Evolutionary conservation across 1,140 invertebrate genomes (phyloP).

Genomic region (Hypsibius dujardini): DNA sequence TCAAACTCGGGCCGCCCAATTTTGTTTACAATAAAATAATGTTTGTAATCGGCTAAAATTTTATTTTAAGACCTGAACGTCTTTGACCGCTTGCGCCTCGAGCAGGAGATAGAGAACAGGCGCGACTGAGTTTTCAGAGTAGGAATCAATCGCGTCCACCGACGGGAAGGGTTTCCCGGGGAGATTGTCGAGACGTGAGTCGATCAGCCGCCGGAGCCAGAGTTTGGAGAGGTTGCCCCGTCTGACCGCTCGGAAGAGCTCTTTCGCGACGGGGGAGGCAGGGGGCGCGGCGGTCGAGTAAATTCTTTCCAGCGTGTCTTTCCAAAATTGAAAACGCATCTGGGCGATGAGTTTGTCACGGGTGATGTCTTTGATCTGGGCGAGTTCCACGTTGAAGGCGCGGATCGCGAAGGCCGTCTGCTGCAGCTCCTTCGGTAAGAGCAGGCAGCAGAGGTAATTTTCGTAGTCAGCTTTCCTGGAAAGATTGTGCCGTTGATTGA

Average conservation of each 20-base stretch:
- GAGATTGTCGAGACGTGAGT: conserved; percentile 43
- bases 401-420: conserved; percentile 55
- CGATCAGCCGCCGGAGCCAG: conserved; percentile 39
- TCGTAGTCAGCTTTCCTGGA: conserved; percentile 71
- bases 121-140: conserved; percentile 57
- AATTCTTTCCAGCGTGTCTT: conserved; percentile 51
- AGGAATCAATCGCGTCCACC: conserved; percentile 55
- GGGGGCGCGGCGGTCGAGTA: conserved; percentile 28
- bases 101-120: conserved; percentile 59
- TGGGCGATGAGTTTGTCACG: conserved; percentile 51
- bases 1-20: conserved; percentile 29
- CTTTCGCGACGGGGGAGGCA: conserved; percentile 18
- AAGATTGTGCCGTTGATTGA: background rate
- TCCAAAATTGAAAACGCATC: conserved; percentile 72
- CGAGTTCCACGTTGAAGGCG: conserved; percentile 73
- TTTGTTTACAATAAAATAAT: conserved; percentile 33
- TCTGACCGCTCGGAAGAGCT: conserved; percentile 10
- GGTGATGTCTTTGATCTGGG: conserved; percentile 47
- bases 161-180: conserved; percentile 43
- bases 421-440: conserved; percentile 46
- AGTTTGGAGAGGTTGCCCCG: conserved; percentile 3
- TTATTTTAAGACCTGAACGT: no score
- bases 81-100: conserved; percentile 30
- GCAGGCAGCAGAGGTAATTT: conserved; percentile 60
- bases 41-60: no score